Evolutionary conservation across 2,797 vertebrate species (phyloP).

Genomic region (Diplodus sargus): DNA sequence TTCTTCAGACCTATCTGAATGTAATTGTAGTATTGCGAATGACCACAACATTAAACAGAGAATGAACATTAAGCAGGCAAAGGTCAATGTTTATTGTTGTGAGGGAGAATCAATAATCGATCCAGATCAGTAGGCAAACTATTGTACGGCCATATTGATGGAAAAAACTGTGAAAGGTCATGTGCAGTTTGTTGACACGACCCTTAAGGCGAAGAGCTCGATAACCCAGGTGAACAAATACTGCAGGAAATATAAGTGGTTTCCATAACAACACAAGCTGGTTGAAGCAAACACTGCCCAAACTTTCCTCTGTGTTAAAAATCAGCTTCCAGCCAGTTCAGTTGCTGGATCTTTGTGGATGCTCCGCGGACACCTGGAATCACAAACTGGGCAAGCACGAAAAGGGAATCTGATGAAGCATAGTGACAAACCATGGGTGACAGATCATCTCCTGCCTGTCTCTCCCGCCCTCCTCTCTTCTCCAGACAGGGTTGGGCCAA

Average conservation of each 20-base stretch:
- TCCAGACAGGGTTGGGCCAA: conserved; percentile 76
- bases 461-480: conserved; percentile 66
- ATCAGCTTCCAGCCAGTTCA: neutral
- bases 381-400: conserved; percentile 12
- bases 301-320: conserved; percentile 45
- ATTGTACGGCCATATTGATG: conserved; percentile 11
- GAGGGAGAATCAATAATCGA: conserved; percentile 25
- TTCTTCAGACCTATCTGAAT: conserved; percentile 27
- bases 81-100: conserved; percentile 6
- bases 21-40: conserved; percentile 31
- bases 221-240: conserved; percentile 64
- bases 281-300: conserved; percentile 24
- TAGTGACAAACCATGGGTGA: conserved; percentile 52
- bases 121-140: conserved; percentile 3
- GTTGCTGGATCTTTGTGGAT: conserved; percentile 16
- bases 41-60: conserved; percentile 28
- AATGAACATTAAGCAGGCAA: conserved; percentile 16
- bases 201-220: conserved; percentile 12
- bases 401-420: conserved; percentile 46
- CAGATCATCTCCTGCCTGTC: conserved; percentile 60
- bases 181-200: conserved; percentile 22
- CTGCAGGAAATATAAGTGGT: conserved; percentile 53
- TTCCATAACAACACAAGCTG: conserved; percentile 59
- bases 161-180: conserved; percentile 21
- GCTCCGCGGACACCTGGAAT: conserved; percentile 10